These are phyloP conservation scores for Punctoribates punctum DNA, from an alignment of 2,888 invertebrate genomes.

Conservation along the genomic window DNA sequence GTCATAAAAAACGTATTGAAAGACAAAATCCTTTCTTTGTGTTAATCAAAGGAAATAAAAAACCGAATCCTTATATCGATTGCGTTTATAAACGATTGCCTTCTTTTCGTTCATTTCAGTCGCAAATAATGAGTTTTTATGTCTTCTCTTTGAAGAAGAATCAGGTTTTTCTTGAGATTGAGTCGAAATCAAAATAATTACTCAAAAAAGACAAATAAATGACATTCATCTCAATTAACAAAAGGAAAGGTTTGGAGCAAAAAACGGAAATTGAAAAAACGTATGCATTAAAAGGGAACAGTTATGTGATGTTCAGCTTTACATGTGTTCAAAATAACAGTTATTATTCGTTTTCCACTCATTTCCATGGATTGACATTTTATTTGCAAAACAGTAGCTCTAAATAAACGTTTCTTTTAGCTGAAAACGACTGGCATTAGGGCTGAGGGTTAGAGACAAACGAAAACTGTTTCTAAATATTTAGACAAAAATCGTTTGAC, in stretches of 20 bases:
- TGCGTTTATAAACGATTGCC: no score
- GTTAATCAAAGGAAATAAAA: neutral
- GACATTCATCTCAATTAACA: constrained; percentile 22
- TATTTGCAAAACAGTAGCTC: constrained; percentile 8
- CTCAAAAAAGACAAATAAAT: constrained; percentile 16
- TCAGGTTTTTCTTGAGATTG: neutral
- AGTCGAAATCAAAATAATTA: constrained; percentile 10
- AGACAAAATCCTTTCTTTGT: neutral
- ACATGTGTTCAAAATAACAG: constrained; percentile 11
- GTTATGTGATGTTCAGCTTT: neutral
- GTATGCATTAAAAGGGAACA: neutral
- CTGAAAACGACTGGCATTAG: neutral
- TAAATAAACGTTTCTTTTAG: constrained; percentile 26
- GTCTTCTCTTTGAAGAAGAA: neutral
- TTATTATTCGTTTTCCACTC: neutral
- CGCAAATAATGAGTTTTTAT: neutral
- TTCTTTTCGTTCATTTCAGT: no score
- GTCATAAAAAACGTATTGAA: neutral
- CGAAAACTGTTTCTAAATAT: constrained; percentile 17
- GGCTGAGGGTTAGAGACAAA: neutral
- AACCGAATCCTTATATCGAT: no score
- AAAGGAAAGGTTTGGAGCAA: constrained; percentile 15
- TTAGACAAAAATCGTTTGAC: constrained; percentile 2
- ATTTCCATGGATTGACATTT: neutral
- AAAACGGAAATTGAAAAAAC: constrained; percentile 28